These are phyloP conservation scores for Nycteola revayana DNA, from an alignment of 2,888 invertebrate genomes.

Conservation along the genomic window DNA sequence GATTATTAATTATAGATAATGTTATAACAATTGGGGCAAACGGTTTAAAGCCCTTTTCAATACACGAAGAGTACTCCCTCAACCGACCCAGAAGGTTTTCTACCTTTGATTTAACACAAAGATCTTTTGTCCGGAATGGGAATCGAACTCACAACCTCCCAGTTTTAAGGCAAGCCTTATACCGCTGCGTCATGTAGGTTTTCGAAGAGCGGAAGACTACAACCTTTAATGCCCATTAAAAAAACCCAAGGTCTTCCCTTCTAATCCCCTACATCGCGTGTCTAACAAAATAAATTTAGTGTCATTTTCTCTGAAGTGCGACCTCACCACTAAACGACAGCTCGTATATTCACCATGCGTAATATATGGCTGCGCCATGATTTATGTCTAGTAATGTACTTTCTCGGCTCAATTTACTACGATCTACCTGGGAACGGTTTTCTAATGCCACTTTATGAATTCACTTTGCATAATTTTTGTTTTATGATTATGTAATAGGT, in stretches of 20 bases:
- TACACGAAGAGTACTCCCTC: no score
- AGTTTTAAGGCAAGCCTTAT: neutral
- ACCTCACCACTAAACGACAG: constrained; percentile 11
- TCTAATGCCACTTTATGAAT: no score
- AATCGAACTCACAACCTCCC: neutral
- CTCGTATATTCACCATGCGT: constrained; percentile 21
- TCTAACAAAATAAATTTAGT: neutral
- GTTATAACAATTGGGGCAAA: no score
- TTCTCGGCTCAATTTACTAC: constrained; percentile 10
- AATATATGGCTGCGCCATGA: constrained; percentile 26
- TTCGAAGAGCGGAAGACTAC: neutral
- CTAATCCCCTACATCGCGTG: no score
- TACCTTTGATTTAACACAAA: neutral
- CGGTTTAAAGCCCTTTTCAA: no score
- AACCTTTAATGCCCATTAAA: neutral
- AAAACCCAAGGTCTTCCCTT: neutral
- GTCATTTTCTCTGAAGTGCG: neutral
- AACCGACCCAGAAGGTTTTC: no score
- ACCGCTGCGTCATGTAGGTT: neutral
- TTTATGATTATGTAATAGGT: no score
- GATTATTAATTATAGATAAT: no score
- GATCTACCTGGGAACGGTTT: neutral
- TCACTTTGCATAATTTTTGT: no score
- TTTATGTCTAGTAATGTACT: constrained; percentile 26
- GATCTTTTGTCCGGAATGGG: neutral